These are phyloP conservation scores for Ctena decussata DNA, from an alignment of 2,888 invertebrate genomes.

Conservation along the genomic window DNA sequence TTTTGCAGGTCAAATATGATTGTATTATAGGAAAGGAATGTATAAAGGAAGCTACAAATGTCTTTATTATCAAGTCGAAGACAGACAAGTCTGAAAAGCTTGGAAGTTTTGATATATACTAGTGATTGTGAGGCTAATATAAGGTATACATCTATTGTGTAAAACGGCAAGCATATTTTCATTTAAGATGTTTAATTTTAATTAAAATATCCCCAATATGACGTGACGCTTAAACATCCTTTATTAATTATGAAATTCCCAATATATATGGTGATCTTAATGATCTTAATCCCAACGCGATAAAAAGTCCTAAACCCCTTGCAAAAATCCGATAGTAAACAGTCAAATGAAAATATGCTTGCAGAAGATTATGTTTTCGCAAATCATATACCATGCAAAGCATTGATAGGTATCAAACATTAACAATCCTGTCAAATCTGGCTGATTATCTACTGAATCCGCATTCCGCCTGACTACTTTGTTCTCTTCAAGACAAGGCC, in stretches of 20 bases:
- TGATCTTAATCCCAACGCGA: neutral
- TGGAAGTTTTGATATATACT: no score
- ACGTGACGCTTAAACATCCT: neutral
- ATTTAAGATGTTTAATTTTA: neutral
- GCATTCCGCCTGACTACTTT: neutral
- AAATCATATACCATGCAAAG: constrained; percentile 11
- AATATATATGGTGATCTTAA: neutral
- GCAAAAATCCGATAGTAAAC: neutral
- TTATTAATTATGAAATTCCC: neutral
- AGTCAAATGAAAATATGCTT: neutral
- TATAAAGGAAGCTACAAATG: no score
- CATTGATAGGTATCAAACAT: neutral
- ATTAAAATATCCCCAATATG: neutral
- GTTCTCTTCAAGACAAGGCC: neutral
- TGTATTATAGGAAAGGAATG: no score
- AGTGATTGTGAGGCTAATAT: constrained; percentile 8
- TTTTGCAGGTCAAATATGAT: no score
- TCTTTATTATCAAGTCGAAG: no score
- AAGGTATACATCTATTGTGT: constrained; percentile 2
- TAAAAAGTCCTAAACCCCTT: neutral
- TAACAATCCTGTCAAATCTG: neutral
- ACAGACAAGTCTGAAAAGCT: no score
- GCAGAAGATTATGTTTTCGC: neutral
- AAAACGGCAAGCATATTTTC: neutral
- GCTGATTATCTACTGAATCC: neutral